Percentiles rank a stretch among this genome's conserved stretches.
phyloP scores from a whole-genome alignment of 2,888 invertebrate species.

The Poecilobothrus nobilitatus region DNA sequence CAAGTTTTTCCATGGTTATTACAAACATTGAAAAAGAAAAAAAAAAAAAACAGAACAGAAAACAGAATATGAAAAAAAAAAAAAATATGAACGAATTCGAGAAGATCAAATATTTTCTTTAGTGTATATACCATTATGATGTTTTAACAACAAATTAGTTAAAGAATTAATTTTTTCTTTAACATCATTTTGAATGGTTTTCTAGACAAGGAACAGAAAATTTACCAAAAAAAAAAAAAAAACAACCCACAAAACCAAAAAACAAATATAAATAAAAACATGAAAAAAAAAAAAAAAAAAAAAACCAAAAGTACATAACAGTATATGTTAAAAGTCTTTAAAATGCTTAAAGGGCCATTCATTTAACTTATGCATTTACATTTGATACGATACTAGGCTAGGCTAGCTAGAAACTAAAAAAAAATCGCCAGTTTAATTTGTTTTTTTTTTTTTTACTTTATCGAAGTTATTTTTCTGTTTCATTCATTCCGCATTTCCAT shows the following conservation, averaged over 20 bases:
- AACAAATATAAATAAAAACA: not conserved
- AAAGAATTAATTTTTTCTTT: not conserved
- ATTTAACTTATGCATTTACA: not conserved
- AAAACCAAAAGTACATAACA: too few species aligned
- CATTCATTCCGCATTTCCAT: not conserved
- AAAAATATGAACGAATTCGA: too few species aligned
- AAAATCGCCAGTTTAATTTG: not conserved
- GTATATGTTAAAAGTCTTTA: too few species aligned
- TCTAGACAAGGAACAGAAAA: not conserved
- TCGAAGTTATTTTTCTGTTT: too few species aligned
- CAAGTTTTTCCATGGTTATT: not conserved
- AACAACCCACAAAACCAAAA: not conserved
- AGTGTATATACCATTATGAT: not conserved
- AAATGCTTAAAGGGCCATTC: not conserved
- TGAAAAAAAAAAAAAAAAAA: too few species aligned
- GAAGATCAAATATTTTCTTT: not conserved
- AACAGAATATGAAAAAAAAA: too few species aligned
- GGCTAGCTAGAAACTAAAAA: not conserved
- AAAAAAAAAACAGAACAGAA: slow-evolving; percentile 1
- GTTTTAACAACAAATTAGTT: not conserved
- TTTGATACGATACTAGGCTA: not conserved
- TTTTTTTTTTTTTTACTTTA: too few species aligned
- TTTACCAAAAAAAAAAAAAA: not conserved
- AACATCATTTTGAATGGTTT: not conserved
- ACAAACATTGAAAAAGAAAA: not conserved